A percentile compares a stretch with the other conserved stretches of the same genome.
These are phyloP conservation scores for Ibycter americanus DNA, from an alignment of 2,797 vertebrate genomes.

Conservation along the genomic window DNA sequence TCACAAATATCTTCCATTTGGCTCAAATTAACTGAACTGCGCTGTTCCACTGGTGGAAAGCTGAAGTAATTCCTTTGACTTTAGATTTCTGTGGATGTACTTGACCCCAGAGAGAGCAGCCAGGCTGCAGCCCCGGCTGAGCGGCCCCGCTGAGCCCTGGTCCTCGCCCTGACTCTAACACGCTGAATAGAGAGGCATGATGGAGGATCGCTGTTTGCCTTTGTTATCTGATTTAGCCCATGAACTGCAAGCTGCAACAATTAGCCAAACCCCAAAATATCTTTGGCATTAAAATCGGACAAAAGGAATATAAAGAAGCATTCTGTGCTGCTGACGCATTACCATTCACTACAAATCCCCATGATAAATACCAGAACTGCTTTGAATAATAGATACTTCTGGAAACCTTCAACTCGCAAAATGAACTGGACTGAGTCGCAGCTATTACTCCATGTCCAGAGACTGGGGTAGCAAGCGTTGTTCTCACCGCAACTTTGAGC, in stretches of 20 bases:
- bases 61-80: not conserved
- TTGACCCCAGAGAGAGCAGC: not conserved
- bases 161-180: not conserved
- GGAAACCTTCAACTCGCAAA: constrained; percentile 42
- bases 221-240: constrained; percentile 51
- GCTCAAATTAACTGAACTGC: not conserved
- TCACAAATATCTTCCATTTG: constrained; percentile 26
- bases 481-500: not conserved
- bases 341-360: constrained; percentile 66
- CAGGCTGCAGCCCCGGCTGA: not conserved
- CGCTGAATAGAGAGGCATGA: not conserved
- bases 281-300: constrained; percentile 66
- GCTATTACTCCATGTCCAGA: constrained; percentile 29
- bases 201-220: constrained; percentile 9
- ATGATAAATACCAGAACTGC: constrained; percentile 69
- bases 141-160: not conserved
- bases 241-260: constrained; percentile 49
- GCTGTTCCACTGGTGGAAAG: constrained; percentile 1
- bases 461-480: not conserved
- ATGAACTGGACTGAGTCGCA: constrained; percentile 6
- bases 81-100: not conserved
- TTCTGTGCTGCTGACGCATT: constrained; percentile 66
- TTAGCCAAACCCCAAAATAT: constrained; percentile 64
- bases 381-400: constrained; percentile 62
- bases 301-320: constrained; percentile 57